Percentiles rank a stretch among this genome's conserved stretches.
phyloP scores from a whole-genome alignment of 1,140 invertebrate species.

The Lineus longissimus region DNA sequence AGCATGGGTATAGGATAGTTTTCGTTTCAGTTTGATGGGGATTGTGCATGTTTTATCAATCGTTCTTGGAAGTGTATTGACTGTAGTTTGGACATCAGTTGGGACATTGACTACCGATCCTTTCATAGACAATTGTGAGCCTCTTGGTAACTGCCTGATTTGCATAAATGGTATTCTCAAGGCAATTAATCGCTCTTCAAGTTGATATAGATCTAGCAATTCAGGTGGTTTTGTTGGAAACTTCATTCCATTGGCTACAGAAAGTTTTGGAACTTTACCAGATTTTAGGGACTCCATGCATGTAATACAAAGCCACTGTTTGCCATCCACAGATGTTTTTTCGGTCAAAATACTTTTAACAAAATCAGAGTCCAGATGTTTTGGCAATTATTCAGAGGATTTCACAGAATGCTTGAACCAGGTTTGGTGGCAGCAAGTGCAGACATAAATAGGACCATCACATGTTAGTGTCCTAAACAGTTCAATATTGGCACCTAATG shows the following conservation, averaged over 20 bases:
- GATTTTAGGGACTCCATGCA: constrained; percentile 15
- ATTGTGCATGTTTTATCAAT: constrained; percentile 17
- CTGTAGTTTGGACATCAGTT: constrained; percentile 20
- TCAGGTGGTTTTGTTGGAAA: constrained; percentile 20
- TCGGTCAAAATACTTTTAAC: background rate
- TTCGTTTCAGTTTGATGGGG: constrained; percentile 19
- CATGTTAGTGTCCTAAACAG: background rate
- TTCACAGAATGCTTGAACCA: constrained; percentile 20
- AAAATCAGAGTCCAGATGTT: background rate
- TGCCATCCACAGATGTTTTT: constrained; percentile 8
- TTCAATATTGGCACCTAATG: too few species aligned
- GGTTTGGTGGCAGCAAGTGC: constrained; percentile 21
- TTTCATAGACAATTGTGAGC: constrained; percentile 17
- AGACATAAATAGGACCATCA: constrained; percentile 6
- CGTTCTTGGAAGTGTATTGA: constrained; percentile 18
- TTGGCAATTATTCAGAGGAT: background rate
- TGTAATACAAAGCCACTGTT: constrained; percentile 18
- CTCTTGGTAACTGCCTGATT: constrained; percentile 18
- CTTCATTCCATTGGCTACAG: constrained; percentile 17
- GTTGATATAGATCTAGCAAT: constrained; percentile 16
- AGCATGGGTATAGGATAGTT: constrained; percentile 16
- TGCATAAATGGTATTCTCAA: constrained; percentile 28
- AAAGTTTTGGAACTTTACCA: constrained; percentile 13
- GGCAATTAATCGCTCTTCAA: constrained; percentile 23
- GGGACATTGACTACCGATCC: constrained; percentile 25